Conservation (phyloP, 2,888 invertebrate genomes). For the Folsomia candida region DNA sequence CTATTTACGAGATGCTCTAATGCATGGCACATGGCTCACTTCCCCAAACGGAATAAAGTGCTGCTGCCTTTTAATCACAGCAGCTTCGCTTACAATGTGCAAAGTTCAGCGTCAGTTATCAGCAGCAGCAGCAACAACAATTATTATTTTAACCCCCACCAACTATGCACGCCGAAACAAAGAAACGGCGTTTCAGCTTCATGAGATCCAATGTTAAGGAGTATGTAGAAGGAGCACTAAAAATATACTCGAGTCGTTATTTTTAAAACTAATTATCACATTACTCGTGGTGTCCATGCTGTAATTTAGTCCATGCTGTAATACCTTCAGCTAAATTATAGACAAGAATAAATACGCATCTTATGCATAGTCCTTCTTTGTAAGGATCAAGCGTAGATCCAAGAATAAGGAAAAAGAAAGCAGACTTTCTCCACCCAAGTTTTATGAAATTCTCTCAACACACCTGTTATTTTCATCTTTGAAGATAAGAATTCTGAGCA, state of each 20-base stretch:
- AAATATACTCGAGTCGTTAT: too few relatives aligned
- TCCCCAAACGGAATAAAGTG: background rate
- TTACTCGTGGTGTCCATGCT: too few relatives aligned
- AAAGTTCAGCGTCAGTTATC: background rate
- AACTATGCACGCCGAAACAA: background rate
- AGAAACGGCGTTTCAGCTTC: background rate
- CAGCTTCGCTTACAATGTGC: background rate
- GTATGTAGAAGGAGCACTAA: too few relatives aligned
- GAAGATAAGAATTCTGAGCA: background rate
- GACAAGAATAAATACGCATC: too few relatives aligned
- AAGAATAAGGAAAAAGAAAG: too few relatives aligned
- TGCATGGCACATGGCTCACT: background rate
- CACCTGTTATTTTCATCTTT: background rate
- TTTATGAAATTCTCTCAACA: background rate
- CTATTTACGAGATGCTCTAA: conserved; percentile 12
- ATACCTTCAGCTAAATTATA: too few relatives aligned
- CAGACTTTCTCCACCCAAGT: background rate
- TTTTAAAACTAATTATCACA: too few relatives aligned
- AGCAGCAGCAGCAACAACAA: background rate
- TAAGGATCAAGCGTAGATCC: too few relatives aligned
- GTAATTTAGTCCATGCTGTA: too few relatives aligned
- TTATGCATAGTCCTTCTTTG: too few relatives aligned
- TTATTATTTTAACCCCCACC: too few relatives aligned
- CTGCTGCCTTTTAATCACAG: background rate
- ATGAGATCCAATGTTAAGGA: background rate